Conservation (phyloP, 2,888 invertebrate species). For the Drosophila maculinotata region DNA sequence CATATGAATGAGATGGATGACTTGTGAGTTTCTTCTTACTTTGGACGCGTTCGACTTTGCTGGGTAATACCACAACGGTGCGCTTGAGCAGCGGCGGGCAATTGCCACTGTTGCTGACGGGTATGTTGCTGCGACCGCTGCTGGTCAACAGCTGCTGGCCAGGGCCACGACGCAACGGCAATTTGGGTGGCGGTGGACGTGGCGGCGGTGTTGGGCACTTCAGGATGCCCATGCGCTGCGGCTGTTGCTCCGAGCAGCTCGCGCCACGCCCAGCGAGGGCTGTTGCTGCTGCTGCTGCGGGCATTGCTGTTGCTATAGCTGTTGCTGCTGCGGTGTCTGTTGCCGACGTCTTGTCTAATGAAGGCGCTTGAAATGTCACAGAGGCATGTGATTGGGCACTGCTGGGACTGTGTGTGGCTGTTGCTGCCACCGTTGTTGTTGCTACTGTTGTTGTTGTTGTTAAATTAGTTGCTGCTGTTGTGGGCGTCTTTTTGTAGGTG, state of each 20-base stretch:
- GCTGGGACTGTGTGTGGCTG: conserved; percentile 58
- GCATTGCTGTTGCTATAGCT: conserved; percentile 23
- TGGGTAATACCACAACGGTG: conserved; percentile 61
- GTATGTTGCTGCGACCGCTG: conserved; percentile 29
- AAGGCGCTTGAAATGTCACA: conserved; percentile 80
- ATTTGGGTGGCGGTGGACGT: conserved; percentile 72
- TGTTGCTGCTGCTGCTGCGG: conserved; percentile 23
- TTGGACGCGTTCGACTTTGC: conserved; percentile 76
- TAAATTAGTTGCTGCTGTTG: conserved; percentile 47
- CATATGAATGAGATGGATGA: conserved; percentile 43
- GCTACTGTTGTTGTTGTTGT: conserved; percentile 51
- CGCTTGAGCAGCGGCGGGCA: conserved; percentile 66
- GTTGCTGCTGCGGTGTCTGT: conserved; percentile 34
- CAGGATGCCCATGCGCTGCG: conserved; percentile 62
- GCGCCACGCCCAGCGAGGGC: conserved; percentile 56
- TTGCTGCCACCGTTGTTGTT: conserved; percentile 32
- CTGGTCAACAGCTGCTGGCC: conserved; percentile 49
- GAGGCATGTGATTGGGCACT: conserved; percentile 75
- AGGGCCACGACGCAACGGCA: conserved; percentile 60
- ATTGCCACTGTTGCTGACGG: conserved; percentile 37
- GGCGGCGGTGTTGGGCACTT: conserved; percentile 76
- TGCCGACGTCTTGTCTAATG: conserved; percentile 58
- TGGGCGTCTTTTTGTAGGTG: conserved; percentile 92
- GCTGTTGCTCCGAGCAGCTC: conserved; percentile 53
- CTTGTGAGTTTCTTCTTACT: conserved; percentile 76